Percentiles rank a stretch among this genome's conserved stretches.
These are phyloP conservation scores for Phallusia fumigata DNA, from an alignment of 23 tunicate species.

Conservation along the genomic window DNA sequence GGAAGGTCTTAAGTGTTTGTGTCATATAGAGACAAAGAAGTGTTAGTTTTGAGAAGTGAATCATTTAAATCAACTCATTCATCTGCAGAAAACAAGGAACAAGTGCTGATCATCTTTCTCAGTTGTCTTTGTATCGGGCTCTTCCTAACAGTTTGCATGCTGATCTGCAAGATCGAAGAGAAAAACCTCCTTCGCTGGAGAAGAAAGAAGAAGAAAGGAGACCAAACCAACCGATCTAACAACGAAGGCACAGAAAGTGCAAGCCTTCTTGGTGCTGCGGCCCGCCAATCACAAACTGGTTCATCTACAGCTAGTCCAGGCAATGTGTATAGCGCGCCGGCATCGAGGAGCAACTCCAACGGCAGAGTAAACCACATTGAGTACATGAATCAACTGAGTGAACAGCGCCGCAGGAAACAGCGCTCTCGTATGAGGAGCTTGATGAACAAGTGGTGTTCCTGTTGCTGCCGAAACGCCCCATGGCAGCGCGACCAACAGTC, in stretches of 20 bases:
- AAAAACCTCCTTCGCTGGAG: background rate
- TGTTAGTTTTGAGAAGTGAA: no score
- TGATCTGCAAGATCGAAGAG: conserved; percentile 7
- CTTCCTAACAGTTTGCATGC: conserved; percentile 34
- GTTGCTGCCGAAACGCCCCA: conserved; percentile 78
- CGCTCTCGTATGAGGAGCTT: conserved; percentile 11
- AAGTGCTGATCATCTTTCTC: conserved; percentile 23
- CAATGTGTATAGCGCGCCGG: conserved; percentile 20
- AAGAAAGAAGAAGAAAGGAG: background rate
- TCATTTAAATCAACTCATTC: background rate
- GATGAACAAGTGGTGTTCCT: conserved; percentile 51
- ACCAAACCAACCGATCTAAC: background rate
- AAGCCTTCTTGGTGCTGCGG: conserved; percentile 1
- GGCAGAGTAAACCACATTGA: conserved; percentile 20
- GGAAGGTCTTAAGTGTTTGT: no score
- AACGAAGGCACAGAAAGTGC: conserved; percentile 6
- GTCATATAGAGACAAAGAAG: no score
- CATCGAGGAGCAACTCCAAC: background rate
- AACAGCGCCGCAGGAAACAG: conserved; percentile 20
- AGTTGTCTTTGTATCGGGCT: conserved; percentile 30
- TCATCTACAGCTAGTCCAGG: conserved; percentile 22
- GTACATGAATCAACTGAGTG: conserved; percentile 3
- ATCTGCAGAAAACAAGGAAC: conserved; percentile 38
- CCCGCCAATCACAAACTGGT: conserved; percentile 17
- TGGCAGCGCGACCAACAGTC: conserved; percentile 56